Conservation (phyloP, 2,888 invertebrate species). For the Drosophila aldrichi region DNA sequence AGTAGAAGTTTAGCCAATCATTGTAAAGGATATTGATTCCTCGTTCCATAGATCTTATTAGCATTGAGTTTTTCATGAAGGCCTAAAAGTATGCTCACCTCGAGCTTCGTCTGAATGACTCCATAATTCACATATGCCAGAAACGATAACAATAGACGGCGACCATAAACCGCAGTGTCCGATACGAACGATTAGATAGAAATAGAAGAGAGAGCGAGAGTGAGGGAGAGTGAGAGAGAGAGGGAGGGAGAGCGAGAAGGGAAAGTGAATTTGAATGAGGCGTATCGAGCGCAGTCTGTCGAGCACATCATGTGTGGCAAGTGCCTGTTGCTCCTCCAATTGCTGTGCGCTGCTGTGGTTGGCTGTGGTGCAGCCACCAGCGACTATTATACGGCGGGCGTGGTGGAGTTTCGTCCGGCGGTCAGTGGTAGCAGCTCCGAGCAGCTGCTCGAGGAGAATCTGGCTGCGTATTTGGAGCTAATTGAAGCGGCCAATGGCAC, state of each 20-base stretch:
- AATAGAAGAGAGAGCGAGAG: neutral
- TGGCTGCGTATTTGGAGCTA: conserved; percentile 73
- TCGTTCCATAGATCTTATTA: neutral
- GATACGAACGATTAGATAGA: conserved; percentile 39
- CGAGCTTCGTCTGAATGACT: neutral
- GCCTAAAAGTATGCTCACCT: conserved; percentile 32
- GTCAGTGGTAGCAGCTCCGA: conserved; percentile 69
- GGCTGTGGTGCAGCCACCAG: conserved; percentile 11
- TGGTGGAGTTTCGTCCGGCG: conserved; percentile 87
- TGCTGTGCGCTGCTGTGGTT: conserved; percentile 9
- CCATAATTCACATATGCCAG: neutral
- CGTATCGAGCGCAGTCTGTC: conserved; percentile 14
- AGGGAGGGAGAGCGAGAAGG: neutral
- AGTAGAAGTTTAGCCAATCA: no score
- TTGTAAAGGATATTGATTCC: neutral
- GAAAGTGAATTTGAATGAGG: neutral
- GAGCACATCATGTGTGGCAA: conserved; percentile 36
- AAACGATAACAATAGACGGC: conserved; percentile 16
- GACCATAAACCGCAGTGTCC: conserved; percentile 5
- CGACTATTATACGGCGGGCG: conserved; percentile 87
- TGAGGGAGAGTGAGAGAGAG: neutral
- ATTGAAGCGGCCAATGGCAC: conserved; percentile 83
- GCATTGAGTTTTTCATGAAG: neutral
- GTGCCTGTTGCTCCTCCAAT: conserved; percentile 10
- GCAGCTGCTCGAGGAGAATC: conserved; percentile 70